Percentiles rank a stretch among this genome's conserved stretches.
phyloP scores from a whole-genome alignment of 2,888 invertebrate genomes.

The Vandiemenella viatica region DNA sequence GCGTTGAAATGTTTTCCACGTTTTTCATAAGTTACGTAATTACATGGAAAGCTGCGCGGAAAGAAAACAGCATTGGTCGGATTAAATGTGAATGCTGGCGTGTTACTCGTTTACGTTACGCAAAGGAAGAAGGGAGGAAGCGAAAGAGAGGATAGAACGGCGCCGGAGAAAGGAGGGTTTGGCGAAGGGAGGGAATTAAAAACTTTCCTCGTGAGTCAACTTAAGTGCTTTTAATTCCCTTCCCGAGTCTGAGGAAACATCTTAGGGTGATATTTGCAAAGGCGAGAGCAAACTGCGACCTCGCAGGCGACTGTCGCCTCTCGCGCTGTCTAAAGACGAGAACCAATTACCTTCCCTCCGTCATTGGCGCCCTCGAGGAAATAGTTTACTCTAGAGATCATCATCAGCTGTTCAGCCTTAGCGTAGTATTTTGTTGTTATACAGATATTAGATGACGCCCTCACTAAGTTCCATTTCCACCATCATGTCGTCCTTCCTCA shows the following conservation, averaged over 20 bases:
- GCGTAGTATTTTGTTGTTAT: no score
- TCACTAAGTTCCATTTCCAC: no score
- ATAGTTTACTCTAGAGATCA: no score
- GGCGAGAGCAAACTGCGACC: no score
- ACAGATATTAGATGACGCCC: no score
- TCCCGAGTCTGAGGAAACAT: slow-evolving; percentile 6
- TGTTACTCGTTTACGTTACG: slow-evolving; percentile 2
- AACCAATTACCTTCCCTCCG: no score
- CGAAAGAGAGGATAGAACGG: background rate
- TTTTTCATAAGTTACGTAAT: slow-evolving; percentile 5
- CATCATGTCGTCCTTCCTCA: no score
- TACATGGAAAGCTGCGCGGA: background rate
- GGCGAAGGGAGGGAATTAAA: slow-evolving; percentile 1
- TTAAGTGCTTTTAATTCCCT: slow-evolving; percentile 12
- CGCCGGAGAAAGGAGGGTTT: background rate
- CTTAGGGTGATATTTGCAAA: slow-evolving; percentile 5
- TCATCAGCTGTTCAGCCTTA: no score
- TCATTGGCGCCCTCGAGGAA: no score
- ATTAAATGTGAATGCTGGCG: slow-evolving; percentile 5
- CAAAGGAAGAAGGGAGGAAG: background rate
- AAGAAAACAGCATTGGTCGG: background rate
- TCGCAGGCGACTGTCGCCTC: no score
- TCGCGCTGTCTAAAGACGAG: no score
- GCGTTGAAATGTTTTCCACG: no score
- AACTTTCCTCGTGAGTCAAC: slow-evolving; percentile 6